A percentile compares a stretch with the other conserved stretches of the same genome.
phyloP scores from a whole-genome alignment of 2,888 invertebrate species.

The Carpatolechia fugitivella region DNA sequence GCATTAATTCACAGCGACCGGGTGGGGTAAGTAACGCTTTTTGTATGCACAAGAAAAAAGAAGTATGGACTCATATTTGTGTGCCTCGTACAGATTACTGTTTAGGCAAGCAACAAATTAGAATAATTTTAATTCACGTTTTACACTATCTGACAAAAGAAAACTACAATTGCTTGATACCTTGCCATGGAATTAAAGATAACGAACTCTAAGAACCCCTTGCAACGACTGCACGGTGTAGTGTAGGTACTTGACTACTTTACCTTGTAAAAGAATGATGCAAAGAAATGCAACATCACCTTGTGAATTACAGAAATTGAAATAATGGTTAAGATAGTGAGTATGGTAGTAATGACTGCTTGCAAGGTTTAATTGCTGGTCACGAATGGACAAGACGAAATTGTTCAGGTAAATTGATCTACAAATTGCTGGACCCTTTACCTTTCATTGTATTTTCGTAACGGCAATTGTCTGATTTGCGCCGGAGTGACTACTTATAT shows the following conservation, averaged over 20 bases:
- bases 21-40: too few species aligned
- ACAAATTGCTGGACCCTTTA: conserved; percentile 2
- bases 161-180: too few species aligned
- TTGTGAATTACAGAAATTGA: background rate
- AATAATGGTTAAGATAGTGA: background rate
- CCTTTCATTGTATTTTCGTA: conserved; percentile 6
- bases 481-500: background rate
- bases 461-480: background rate
- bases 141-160: too few species aligned
- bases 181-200: too few species aligned
- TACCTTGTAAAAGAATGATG: background rate
- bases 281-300: background rate
- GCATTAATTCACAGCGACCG: too few species aligned
- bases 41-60: too few species aligned
- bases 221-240: too few species aligned
- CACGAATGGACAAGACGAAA: conserved; percentile 3
- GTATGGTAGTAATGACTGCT: background rate
- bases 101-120: too few species aligned
- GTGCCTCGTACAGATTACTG: too few species aligned
- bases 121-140: too few species aligned
- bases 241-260: background rate
- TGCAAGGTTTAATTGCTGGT: conserved; percentile 3
- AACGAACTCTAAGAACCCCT: too few species aligned
- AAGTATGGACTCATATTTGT: too few species aligned
- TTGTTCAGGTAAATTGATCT: conserved; percentile 1